Evolutionary conservation across 2,888 invertebrate genomes (phyloP).

Genomic region (Melolontha melolontha): DNA sequence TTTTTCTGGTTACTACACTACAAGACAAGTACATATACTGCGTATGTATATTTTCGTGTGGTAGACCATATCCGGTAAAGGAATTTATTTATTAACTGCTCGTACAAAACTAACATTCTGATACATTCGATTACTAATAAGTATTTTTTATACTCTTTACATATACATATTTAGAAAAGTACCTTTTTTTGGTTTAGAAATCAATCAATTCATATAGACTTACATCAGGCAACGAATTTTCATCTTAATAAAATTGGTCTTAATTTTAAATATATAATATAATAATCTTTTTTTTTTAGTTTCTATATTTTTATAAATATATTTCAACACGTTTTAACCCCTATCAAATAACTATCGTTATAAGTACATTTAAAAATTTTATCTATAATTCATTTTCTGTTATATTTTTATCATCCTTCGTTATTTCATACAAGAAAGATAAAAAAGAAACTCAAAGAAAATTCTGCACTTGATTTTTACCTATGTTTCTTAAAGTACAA

Average conservation of each 20-base stretch:
- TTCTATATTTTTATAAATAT: conserved; percentile 44
- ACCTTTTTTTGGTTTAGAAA: conserved; percentile 31
- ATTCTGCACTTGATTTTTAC: conserved; percentile 25
- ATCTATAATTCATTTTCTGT: conserved; percentile 28
- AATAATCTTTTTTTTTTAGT: conserved; percentile 36
- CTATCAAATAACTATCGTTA: conserved; percentile 41
- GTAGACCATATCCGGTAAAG: conserved; percentile 1
- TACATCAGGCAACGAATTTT: conserved; percentile 43
- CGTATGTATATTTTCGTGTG: too few species aligned
- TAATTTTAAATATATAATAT: conserved; percentile 43
- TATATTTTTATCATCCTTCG: conserved; percentile 26
- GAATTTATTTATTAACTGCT: conserved; percentile 21
- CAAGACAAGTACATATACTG: conserved; percentile 1
- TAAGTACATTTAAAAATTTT: conserved; percentile 41
- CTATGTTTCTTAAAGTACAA: conserved; percentile 51
- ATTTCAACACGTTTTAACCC: conserved; percentile 42
- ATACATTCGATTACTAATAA: conserved; percentile 29
- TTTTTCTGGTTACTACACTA: conserved; percentile 22
- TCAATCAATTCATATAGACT: conserved; percentile 39
- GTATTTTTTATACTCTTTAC: conserved; percentile 30
- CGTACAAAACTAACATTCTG: conserved; percentile 32
- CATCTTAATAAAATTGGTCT: conserved; percentile 45
- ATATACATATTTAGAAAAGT: conserved; percentile 43
- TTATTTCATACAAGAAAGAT: conserved; percentile 1
- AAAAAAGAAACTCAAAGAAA: conserved; percentile 26